Evolutionary conservation across 1,140 invertebrate genomes (phyloP).

Genomic region (Drosophila hydei): DNA sequence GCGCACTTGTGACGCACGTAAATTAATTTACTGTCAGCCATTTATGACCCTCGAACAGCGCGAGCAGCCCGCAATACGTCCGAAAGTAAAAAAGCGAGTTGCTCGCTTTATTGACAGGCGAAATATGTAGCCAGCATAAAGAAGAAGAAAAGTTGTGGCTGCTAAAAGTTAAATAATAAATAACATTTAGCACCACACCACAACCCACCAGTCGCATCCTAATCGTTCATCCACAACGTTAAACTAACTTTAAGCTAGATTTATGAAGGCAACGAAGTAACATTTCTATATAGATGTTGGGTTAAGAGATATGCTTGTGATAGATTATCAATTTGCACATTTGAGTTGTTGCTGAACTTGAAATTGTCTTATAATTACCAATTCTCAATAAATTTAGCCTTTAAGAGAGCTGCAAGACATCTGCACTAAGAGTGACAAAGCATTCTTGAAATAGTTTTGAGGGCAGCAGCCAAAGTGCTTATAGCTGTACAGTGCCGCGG

Average conservation of each 20-base stretch:
- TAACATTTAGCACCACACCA: conserved; percentile 68
- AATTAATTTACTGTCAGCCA: conserved; percentile 78
- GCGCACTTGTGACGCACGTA: conserved; percentile 76
- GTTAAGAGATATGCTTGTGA: too few species aligned
- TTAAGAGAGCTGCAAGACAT: too few species aligned
- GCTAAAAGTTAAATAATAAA: conserved; percentile 78
- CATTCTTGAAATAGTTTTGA: too few species aligned
- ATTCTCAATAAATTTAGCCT: too few species aligned
- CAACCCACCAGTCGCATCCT: conserved; percentile 43
- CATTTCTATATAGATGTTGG: not conserved
- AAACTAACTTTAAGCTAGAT: conserved; percentile 42
- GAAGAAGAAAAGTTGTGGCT: conserved; percentile 57
- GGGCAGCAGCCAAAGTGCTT: too few species aligned
- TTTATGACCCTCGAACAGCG: conserved; percentile 50
- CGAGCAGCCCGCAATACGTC: conserved; percentile 13
- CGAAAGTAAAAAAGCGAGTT: conserved; percentile 43
- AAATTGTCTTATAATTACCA: too few species aligned
- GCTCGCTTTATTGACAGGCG: conserved; percentile 66
- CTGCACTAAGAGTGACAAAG: too few species aligned
- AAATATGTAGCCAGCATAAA: conserved; percentile 43
- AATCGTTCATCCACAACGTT: conserved; percentile 60
- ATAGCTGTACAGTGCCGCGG: not conserved
- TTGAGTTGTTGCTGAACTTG: too few species aligned
- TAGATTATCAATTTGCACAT: too few species aligned
- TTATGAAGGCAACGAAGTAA: conserved; percentile 38